Percentiles rank a stretch among this genome's conserved stretches.
Evolutionary conservation across 2,797 vertebrate genomes (phyloP).

Genomic region (Sebastes taczanowskii): DNA sequence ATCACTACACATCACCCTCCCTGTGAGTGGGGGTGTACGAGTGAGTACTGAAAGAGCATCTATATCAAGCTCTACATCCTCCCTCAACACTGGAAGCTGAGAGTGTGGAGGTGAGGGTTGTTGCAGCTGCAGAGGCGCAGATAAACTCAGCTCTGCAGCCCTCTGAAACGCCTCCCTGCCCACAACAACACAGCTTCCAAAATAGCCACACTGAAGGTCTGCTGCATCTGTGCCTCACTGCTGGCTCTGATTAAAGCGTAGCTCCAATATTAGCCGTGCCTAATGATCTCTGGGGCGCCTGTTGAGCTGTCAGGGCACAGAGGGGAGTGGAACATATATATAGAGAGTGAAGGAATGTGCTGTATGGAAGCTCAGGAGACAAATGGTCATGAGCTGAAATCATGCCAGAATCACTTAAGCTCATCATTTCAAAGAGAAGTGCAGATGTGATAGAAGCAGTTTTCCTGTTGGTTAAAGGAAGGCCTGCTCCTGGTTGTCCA

Average conservation of each 20-base stretch:
- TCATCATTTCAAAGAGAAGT: not conserved
- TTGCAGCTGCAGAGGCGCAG: conserved; percentile 44
- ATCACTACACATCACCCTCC: conserved; percentile 1
- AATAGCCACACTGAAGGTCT: conserved; percentile 42
- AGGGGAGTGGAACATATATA: not conserved
- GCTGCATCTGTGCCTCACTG: conserved; percentile 22
- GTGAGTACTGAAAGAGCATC: conserved; percentile 4
- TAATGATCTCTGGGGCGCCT: conserved; percentile 29
- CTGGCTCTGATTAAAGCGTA: conserved; percentile 15
- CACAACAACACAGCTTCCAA: conserved; percentile 36
- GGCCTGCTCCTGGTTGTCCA: conserved; percentile 30
- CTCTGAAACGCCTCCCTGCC: conserved; percentile 21
- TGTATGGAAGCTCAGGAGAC: not conserved
- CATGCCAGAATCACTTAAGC: not conserved
- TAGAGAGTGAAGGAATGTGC: conserved; percentile 14
- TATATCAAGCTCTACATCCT: conserved; percentile 40
- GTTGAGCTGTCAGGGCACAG: conserved; percentile 8
- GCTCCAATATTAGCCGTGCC: conserved; percentile 24
- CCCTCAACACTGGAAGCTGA: conserved; percentile 21
- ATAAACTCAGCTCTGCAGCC: conserved; percentile 29
- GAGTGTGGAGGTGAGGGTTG: conserved; percentile 32
- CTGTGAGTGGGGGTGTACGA: not conserved
- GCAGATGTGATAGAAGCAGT: not conserved
- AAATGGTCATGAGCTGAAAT: conserved; percentile 17
- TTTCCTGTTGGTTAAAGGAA: conserved; percentile 24